phyloP scores from a whole-genome alignment of 1,140 invertebrate genomes.

The Drosophila nigromelanica region DNA sequence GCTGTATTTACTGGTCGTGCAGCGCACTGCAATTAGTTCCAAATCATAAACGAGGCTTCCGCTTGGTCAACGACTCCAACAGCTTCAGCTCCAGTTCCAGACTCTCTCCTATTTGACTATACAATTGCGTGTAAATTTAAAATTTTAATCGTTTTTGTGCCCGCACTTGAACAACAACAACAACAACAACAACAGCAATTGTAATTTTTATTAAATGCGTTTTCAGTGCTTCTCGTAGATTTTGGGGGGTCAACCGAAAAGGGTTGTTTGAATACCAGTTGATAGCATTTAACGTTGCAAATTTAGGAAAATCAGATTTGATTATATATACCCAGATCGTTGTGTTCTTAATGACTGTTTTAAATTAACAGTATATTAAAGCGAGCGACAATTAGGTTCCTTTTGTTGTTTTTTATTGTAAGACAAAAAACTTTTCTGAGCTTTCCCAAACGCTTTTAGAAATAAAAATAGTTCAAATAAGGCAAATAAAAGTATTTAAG shows the following conservation, averaged over 20 bases:
- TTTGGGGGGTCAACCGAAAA: not conserved
- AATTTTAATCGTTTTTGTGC: slow-evolving; percentile 76
- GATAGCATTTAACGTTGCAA: slow-evolving; percentile 19
- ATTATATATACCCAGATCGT: not conserved
- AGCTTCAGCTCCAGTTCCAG: not conserved
- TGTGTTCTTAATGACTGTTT: not conserved
- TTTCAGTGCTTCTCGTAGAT: slow-evolving; percentile 3
- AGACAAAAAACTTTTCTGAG: no score
- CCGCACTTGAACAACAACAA: slow-evolving; percentile 41
- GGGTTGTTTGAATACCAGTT: slow-evolving; percentile 11
- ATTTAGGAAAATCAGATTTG: slow-evolving; percentile 12
- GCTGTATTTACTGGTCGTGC: slow-evolving; percentile 63
- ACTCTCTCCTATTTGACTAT: slow-evolving; percentile 12
- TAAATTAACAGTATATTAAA: not conserved
- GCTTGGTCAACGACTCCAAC: slow-evolving; percentile 46
- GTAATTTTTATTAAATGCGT: slow-evolving; percentile 35
- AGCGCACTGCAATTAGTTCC: slow-evolving; percentile 73
- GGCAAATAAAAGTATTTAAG: no score
- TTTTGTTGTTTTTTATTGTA: no score
- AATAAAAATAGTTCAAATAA: no score
- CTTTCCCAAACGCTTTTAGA: no score
- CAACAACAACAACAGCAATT: slow-evolving; percentile 48
- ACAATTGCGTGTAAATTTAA: slow-evolving; percentile 78
- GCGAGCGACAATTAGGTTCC: no score
- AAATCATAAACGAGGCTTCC: slow-evolving; percentile 79